phyloP scores from a whole-genome alignment of 1,140 invertebrate genomes.

The Pemphigus obesinymphae region DNA sequence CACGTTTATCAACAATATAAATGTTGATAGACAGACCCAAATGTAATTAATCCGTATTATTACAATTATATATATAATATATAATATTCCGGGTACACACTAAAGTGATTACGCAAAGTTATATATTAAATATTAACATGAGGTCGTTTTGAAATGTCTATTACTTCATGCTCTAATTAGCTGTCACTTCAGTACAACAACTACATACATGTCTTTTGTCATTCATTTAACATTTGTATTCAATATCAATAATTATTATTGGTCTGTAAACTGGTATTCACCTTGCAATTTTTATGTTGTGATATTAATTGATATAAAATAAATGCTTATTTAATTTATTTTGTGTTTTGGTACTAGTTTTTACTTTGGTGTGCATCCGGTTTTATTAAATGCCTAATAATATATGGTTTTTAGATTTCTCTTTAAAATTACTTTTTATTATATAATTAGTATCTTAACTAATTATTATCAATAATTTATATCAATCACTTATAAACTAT shows the following conservation, averaged over 20 bases:
- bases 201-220: background rate
- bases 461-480: too few relatives aligned
- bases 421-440: background rate
- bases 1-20: background rate
- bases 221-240: background rate
- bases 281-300: background rate
- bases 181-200: background rate
- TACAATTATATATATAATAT: background rate
- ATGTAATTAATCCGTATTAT: background rate
- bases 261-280: background rate
- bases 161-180: background rate
- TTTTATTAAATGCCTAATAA: background rate
- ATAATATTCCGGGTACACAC: background rate
- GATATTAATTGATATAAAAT: background rate
- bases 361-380: background rate
- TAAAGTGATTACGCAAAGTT: background rate
- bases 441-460: background rate
- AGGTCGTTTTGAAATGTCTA: background rate
- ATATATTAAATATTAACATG: background rate
- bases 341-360: background rate
- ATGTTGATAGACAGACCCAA: background rate
- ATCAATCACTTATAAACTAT: too few relatives aligned
- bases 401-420: background rate
- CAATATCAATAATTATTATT: background rate
- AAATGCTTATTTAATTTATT: background rate